Evolutionary conservation across 2,888 invertebrate species (phyloP), one percentile per base, ranked within the genome.

Genomic region (Anarsia innoxiella): DNA sequence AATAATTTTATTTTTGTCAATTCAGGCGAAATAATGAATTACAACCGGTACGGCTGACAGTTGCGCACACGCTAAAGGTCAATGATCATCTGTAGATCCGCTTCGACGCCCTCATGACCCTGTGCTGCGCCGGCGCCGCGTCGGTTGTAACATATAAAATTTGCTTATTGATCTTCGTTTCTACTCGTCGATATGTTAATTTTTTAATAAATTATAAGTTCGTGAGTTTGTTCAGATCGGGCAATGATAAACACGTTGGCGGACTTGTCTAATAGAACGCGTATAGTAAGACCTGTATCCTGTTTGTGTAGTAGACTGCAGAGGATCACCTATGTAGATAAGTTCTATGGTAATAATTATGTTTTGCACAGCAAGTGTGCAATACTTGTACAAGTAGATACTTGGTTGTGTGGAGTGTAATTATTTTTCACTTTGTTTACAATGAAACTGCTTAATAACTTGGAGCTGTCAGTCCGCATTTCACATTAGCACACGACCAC

Each of bases 11-110:
- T 53, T 49, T 53, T 46, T 46, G 49, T 41, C 47, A 53, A 53
- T 53, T 54, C 43, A 40, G 49, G 55, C 15, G 53, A 62, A 66
- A 71, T 71, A 74, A 77, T 76, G 71, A 73, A 67, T 73, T 71
- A 77, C 71, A 75, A 79, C 79, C 78, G 78, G 77, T 75, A 75
- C 62, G 59, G 41, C 56, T 55, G 59, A 55, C 66, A 61, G 70
- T 69, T 76, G 74, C 73, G 73, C 76, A 69, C 72, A 68, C 75
- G 66, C 57, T 76, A 83, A 84, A 83, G 83, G 83, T 84, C 83
- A 82, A 80, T 78, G 83, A 78, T 83, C 83, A 84, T 76, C 77
- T 70, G 73, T 77, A 83, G 83, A 84, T 83, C 83, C 84, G 84
- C 78, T 70, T 84, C 75, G 76, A 55, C 75, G 80, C 72, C 80